phyloP scores from a whole-genome alignment of 2,797 vertebrate species.

The Danio kyathit region DNA sequence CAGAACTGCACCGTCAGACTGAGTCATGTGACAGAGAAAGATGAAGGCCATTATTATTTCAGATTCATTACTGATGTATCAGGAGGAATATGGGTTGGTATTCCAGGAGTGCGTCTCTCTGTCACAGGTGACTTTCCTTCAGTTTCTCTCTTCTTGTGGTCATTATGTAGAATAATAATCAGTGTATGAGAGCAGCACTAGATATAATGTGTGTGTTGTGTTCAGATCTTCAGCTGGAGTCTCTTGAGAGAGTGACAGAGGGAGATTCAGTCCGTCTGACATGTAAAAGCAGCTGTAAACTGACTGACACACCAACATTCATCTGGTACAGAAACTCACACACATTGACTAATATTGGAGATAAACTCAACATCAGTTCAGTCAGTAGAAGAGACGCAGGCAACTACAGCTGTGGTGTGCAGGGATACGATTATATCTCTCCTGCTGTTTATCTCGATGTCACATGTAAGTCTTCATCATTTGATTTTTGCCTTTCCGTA shows the following conservation, averaged over 20 bases:
- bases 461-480: not conserved
- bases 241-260: too few relatives aligned
- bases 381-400: constrained; percentile 10
- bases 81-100: not conserved
- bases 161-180: too few relatives aligned
- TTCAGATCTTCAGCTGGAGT: too few relatives aligned
- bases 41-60: not conserved
- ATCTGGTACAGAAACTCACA: too few relatives aligned
- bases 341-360: too few relatives aligned
- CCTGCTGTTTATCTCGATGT: not conserved
- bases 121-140: not conserved
- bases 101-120: not conserved
- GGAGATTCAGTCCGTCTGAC: too few relatives aligned
- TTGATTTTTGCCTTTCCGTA: too few relatives aligned
- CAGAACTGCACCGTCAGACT: not conserved
- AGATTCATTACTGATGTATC: not conserved
- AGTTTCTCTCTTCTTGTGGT: too few relatives aligned
- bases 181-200: too few relatives aligned
- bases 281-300: too few relatives aligned
- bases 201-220: too few relatives aligned
- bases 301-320: too few relatives aligned
- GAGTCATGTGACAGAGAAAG: not conserved
- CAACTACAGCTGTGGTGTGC: not conserved
- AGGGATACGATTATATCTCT: not conserved
- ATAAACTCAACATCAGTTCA: not conserved